Conservation (phyloP, 2,888 invertebrate species). For the Dicycla oo region DNA sequence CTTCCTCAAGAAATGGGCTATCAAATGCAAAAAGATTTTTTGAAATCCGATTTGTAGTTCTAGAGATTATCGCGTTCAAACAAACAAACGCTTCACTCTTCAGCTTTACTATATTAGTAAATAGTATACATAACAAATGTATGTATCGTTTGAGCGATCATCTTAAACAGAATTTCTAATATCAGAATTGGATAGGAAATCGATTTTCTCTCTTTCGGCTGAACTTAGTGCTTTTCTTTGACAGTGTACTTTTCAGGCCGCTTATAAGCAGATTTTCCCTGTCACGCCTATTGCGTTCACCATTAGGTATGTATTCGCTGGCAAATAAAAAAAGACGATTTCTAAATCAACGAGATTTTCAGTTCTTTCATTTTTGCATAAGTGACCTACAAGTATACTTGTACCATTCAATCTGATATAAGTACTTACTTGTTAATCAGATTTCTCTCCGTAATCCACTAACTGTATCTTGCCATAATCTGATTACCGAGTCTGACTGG, state of each 20-base stretch:
- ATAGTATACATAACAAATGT: background rate
- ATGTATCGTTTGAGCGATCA: background rate
- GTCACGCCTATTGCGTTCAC: background rate
- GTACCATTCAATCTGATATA: background rate
- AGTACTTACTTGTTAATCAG: slow-evolving; percentile 28
- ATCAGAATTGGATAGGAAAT: background rate
- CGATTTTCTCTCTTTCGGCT: background rate
- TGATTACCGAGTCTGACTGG: slow-evolving; percentile 23
- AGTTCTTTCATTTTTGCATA: background rate
- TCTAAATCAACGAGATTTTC: background rate
- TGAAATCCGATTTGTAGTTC: background rate
- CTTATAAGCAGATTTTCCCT: background rate
- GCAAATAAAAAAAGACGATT: background rate
- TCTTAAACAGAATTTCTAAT: background rate
- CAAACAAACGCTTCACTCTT: background rate
- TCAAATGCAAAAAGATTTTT: background rate
- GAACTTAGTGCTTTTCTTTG: background rate
- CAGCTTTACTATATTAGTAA: background rate
- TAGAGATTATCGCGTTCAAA: background rate
- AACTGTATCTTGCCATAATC: slow-evolving; percentile 28
- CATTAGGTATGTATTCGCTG: background rate
- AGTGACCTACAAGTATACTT: background rate
- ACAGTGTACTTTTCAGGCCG: background rate
- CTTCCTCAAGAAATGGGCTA: too few species aligned
- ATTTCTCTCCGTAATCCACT: slow-evolving; percentile 32